Base-by-base conservation (phyloP, 2,113 vertebrate genomes). In the Ophthalmolycus amberensis region DNA sequence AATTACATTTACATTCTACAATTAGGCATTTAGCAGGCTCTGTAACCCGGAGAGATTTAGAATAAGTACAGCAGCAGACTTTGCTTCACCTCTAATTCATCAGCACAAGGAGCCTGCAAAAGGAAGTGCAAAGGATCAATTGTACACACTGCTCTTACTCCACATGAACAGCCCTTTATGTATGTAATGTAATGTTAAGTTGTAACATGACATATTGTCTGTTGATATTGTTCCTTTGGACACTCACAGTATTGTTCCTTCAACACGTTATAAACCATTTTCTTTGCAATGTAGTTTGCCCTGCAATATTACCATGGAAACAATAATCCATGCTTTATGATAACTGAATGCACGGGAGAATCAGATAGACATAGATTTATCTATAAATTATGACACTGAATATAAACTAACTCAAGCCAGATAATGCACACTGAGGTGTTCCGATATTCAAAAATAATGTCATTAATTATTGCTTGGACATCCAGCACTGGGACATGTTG, bases 1-100 rank as follows among this genome's bases (percentile, higher is more conserved):
- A 88, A 82, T 88, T 88, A 81, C 81, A 89, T 92, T 86, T 86
- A 79, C 85, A 89, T 87, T 91, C 90, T 75, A 90, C 86, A 81
- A 66, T 90, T 74, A 81, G 78, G 80, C 83, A 79, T 91, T 87
- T 89, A 89, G 77, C 63, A 68, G 79, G 27, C 60, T 46, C 73
- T 76, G 59, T 72, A 83, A 71, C 76, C 80, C 25, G 0, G 6
- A 54, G 88, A 88, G 87, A 80, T 60, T 84, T 82, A 20, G 67
- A 75, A 84, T 73, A 62, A 86, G 72, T 34, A 44, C 50, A 83
- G 76, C 71, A 58, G 58, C 50, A 70, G 65, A 82, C 76, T 85
- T 40, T 71, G 72, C 70, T 62, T 77, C 42, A 63, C 83, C 60
- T 78, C 32, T 38, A 69, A 81, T 84, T 83, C 70, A 79, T 83